Conservation (phyloP, 2,113 vertebrate genomes). For the Cynoglossus semilaevis region DNA sequence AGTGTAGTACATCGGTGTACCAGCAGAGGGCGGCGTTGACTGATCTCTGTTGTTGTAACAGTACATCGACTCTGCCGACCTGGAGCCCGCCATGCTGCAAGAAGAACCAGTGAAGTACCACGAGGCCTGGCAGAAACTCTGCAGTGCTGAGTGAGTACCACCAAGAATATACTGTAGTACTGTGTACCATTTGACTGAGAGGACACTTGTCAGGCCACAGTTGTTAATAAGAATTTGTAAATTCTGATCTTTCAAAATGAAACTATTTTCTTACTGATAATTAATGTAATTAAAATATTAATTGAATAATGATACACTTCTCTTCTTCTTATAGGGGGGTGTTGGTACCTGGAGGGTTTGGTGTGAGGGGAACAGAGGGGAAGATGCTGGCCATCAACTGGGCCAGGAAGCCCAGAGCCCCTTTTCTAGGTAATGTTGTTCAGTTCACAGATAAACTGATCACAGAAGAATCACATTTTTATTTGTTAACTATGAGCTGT, state of each 20-base stretch:
- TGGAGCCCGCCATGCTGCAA: conserved; percentile 82
- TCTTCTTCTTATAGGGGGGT: conserved; percentile 78
- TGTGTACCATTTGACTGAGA: not conserved
- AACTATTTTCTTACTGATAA: no score
- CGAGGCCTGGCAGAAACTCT: conserved; percentile 97
- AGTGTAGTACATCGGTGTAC: not conserved
- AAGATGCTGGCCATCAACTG: conserved; percentile 96
- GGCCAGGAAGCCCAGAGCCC: conserved; percentile 94
- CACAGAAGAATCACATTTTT: no score
- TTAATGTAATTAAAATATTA: no score
- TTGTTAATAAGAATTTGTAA: no score
- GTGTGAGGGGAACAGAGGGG: conserved; percentile 93
- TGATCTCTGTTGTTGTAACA: conserved; percentile 52
- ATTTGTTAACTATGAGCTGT: no score
- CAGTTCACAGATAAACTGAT: no score
- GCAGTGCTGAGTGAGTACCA: conserved; percentile 86
- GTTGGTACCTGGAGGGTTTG: conserved; percentile 95
- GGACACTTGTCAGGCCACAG: not conserved
- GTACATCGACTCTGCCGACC: conserved; percentile 95
- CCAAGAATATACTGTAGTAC: no score
- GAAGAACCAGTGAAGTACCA: conserved; percentile 96
- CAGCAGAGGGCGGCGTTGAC: not conserved
- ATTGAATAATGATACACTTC: not conserved
- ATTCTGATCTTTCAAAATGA: no score
- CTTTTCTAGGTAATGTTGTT: conserved; percentile 84